Evolutionary conservation across 1,140 invertebrate genomes (phyloP).

Genomic region (Drosophila equinoxialis): DNA sequence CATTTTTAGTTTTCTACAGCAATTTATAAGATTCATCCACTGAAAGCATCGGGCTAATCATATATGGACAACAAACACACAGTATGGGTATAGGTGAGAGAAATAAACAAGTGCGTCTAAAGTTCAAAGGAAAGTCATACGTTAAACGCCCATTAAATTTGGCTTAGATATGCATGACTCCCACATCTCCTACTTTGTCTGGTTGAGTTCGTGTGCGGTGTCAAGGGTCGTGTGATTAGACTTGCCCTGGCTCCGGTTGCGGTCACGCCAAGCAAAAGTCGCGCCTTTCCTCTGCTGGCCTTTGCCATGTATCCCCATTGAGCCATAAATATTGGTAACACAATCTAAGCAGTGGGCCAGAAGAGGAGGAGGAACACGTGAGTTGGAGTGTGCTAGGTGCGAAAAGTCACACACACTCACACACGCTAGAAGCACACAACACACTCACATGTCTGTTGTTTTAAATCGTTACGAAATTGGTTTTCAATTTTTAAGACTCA

Average conservation of each 20-base stretch:
- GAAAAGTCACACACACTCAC: constrained; percentile 67
- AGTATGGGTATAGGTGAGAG: constrained; percentile 28
- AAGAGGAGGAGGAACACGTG: constrained; percentile 10
- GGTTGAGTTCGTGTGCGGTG: constrained; percentile 15
- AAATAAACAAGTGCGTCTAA: constrained; percentile 50
- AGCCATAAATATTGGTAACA: constrained; percentile 81
- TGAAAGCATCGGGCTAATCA: not conserved
- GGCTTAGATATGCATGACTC: constrained; percentile 52
- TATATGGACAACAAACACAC: not conserved
- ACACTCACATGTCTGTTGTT: constrained; percentile 31
- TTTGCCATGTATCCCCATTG: constrained; percentile 59
- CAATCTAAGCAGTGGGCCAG: constrained; percentile 72
- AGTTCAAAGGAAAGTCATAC: constrained; percentile 64
- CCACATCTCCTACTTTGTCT: not conserved
- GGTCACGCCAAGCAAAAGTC: constrained; percentile 73
- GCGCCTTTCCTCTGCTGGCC: constrained; percentile 15
- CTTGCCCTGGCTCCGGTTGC: constrained; percentile 43
- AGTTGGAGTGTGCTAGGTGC: constrained; percentile 49
- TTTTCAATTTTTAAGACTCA: constrained; percentile 80
- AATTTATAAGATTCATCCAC: no score
- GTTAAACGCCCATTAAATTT: constrained; percentile 79
- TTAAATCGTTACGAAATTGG: constrained; percentile 79
- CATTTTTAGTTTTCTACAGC: no score
- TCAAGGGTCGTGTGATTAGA: constrained; percentile 68
- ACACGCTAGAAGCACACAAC: constrained; percentile 30